Percentiles rank a stretch among this genome's conserved stretches.
Evolutionary conservation across 2,888 invertebrate genomes (phyloP).

Genomic region (Cephus pulcher): DNA sequence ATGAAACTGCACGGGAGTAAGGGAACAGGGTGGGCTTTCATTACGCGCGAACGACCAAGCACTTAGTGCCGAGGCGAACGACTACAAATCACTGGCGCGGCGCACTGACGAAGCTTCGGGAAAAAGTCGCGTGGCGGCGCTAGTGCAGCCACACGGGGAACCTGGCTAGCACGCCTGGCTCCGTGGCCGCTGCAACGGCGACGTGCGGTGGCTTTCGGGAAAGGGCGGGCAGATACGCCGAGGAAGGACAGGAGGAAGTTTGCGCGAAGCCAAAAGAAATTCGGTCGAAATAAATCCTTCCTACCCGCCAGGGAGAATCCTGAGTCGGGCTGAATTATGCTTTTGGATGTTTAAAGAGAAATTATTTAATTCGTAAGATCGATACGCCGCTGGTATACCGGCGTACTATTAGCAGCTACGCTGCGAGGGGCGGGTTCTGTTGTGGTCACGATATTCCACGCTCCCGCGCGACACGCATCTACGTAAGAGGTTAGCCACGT

Average conservation of each 20-base stretch:
- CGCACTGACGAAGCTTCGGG: neutral
- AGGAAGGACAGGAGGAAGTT: neutral
- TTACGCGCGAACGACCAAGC: constrained; percentile 6
- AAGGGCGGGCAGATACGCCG: neutral
- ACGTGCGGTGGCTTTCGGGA: neutral
- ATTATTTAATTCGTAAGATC: no score
- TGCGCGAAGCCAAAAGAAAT: neutral
- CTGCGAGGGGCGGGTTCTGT: neutral
- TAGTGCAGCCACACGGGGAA: neutral
- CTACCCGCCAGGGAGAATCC: no score
- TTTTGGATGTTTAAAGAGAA: no score
- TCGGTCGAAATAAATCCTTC: no score
- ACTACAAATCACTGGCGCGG: constrained; percentile 9
- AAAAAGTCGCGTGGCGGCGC: neutral
- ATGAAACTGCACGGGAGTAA: neutral
- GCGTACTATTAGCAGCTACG: neutral
- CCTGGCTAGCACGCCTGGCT: neutral
- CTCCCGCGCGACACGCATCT: neutral
- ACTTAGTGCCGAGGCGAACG: constrained; percentile 4
- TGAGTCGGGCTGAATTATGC: no score
- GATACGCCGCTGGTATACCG: neutral
- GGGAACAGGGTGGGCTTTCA: constrained; percentile 3
- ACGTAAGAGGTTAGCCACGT: neutral
- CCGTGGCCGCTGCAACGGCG: neutral
- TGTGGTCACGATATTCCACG: neutral